A percentile compares a stretch with the other conserved stretches of the same genome.
phyloP scores from a whole-genome alignment of 2,113 vertebrate species.

The Seriola aureovittata region DNA sequence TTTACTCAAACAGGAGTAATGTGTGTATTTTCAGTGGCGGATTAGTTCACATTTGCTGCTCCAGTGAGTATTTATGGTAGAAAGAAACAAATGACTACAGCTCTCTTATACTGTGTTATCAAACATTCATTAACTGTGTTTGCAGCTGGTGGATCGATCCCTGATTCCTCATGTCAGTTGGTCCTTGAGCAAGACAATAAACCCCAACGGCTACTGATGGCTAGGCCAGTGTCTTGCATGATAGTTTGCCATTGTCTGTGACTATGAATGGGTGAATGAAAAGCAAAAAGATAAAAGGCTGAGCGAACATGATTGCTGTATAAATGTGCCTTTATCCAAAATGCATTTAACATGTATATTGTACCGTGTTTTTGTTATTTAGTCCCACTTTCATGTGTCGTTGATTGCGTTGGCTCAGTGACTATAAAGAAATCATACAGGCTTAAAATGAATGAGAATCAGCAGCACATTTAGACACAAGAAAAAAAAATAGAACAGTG shows the following conservation, averaged over 20 bases:
- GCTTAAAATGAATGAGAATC: slow-evolving; percentile 12
- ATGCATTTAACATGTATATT: not conserved
- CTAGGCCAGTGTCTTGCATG: not conserved
- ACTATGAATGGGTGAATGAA: not conserved
- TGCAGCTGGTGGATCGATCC: not conserved
- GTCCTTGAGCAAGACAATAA: not conserved
- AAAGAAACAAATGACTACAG: not conserved
- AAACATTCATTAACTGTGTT: not conserved
- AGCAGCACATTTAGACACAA: slow-evolving; percentile 20
- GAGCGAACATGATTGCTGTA: not conserved
- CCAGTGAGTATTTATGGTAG: not conserved
- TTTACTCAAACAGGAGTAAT: too few species aligned
- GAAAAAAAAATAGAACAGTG: slow-evolving; percentile 8
- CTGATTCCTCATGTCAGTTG: not conserved
- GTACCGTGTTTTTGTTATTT: not conserved
- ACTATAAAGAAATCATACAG: not conserved
- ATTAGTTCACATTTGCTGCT: not conserved
- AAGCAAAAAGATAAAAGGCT: not conserved
- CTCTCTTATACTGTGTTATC: not conserved
- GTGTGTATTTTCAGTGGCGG: not conserved
- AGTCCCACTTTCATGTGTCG: not conserved
- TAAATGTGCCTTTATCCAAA: not conserved
- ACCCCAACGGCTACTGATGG: not conserved
- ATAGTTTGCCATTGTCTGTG: not conserved
- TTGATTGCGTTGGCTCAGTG: not conserved